Conservation (phyloP, 2,888 invertebrate species). For the Drosophila nr. fundita region DNA sequence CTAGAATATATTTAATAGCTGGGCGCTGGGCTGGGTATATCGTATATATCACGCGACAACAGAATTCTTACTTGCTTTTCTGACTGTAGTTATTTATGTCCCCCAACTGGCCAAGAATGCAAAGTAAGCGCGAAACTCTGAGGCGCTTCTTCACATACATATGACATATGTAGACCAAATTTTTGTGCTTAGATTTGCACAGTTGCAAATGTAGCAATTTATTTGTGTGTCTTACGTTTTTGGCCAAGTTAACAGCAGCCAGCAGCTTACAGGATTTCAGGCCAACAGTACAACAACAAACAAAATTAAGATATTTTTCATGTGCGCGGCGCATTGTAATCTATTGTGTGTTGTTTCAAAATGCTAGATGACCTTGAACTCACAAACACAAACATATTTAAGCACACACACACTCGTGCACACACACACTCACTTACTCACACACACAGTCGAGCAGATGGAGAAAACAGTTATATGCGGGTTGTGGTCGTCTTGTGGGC, state of each 20-base stretch:
- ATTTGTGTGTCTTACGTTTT: not conserved
- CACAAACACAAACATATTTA: constrained; percentile 62
- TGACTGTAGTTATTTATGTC: not conserved
- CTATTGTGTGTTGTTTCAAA: constrained; percentile 80
- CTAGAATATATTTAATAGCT: not conserved
- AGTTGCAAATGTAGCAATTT: not conserved
- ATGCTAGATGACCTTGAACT: constrained; percentile 84
- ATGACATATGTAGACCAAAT: not conserved
- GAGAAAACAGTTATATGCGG: constrained; percentile 49
- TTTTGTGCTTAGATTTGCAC: constrained; percentile 1
- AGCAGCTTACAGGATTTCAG: constrained; percentile 24
- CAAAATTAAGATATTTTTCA: constrained; percentile 62
- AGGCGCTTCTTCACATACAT: not conserved
- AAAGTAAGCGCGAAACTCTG: not conserved
- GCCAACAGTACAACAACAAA: constrained; percentile 23
- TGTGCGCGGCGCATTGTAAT: constrained; percentile 64
- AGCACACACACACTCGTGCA: constrained; percentile 23
- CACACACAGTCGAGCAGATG: constrained; percentile 21
- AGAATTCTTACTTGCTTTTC: not conserved
- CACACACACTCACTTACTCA: constrained; percentile 42
- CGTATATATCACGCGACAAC: not conserved
- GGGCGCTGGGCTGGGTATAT: not conserved
- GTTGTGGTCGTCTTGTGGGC: constrained; percentile 66
- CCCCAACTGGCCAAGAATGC: not conserved
- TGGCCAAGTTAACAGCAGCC: constrained; percentile 5